Percentiles rank a stretch among this genome's conserved stretches.
Conservation (phyloP, 1,140 invertebrate species). For the Monochamus saltuarius region DNA sequence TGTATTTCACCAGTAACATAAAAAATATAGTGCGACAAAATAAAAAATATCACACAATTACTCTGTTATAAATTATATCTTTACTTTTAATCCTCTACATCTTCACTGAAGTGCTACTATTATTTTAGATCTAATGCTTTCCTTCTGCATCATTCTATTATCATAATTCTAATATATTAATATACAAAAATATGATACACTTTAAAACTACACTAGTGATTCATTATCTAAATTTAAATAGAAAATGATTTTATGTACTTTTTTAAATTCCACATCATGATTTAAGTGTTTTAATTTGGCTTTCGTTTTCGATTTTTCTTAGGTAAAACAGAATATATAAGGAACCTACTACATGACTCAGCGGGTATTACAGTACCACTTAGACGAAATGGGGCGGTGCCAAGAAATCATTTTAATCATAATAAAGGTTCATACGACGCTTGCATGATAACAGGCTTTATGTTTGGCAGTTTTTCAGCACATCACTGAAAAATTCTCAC, state of each 20-base stretch:
- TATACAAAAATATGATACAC: too few species aligned
- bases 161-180: neutral
- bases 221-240: too few species aligned
- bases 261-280: neutral
- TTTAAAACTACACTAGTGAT: too few species aligned
- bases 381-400: conserved; percentile 39
- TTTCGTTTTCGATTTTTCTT: neutral
- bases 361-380: conserved; percentile 50
- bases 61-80: too few species aligned
- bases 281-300: conserved; percentile 5
- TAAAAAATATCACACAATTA: too few species aligned
- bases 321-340: conserved; percentile 51
- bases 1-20: neutral
- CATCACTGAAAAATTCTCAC: too few species aligned
- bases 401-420: conserved; percentile 49
- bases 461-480: neutral
- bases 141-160: too few species aligned
- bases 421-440: conserved; percentile 43
- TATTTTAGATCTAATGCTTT: too few species aligned
- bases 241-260: neutral
- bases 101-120: too few species aligned
- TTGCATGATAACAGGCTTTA: neutral
- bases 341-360: conserved; percentile 49
- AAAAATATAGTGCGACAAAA: too few species aligned
- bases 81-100: too few species aligned